Conservation (phyloP, 2,888 invertebrate genomes). For the Adineta ricciae region DNA sequence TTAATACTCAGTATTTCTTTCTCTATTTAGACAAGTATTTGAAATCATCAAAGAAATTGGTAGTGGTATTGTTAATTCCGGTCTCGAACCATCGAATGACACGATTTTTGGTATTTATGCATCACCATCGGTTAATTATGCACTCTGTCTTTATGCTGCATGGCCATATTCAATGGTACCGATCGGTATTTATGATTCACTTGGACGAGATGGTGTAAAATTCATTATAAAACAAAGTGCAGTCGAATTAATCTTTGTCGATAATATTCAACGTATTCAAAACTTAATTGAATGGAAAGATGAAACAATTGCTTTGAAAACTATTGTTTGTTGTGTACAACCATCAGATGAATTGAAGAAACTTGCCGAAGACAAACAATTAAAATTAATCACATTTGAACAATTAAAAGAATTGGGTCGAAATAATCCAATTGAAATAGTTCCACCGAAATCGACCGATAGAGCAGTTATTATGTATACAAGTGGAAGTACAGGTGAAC, state of each 20-base stretch:
- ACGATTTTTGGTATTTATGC: conserved; percentile 82
- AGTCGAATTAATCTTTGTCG: conserved; percentile 72
- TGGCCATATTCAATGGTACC: conserved; percentile 27
- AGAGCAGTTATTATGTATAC: conserved; percentile 59
- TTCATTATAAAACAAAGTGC: conserved; percentile 53
- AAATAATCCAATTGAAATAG: conserved; percentile 37
- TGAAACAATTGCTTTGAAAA: conserved; percentile 63
- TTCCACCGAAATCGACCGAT: background rate
- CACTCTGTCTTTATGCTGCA: background rate
- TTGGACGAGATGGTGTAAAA: conserved; percentile 25
- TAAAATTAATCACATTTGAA: conserved; percentile 68
- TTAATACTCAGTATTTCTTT: too few relatives aligned
- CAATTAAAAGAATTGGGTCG: conserved; percentile 58
- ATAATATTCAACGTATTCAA: conserved; percentile 77
- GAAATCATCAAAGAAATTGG: conserved; percentile 70
- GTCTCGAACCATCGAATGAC: conserved; percentile 53
- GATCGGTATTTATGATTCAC: conserved; percentile 26
- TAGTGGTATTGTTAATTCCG: conserved; percentile 70
- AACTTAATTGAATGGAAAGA: conserved; percentile 67
- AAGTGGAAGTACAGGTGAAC: conserved; percentile 68
- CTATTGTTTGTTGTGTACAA: conserved; percentile 68
- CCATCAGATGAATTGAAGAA: conserved; percentile 68
- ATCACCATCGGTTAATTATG: conserved; percentile 72
- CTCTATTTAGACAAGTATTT: conserved; percentile 39
- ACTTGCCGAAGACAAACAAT: conserved; percentile 68